phyloP scores from a whole-genome alignment of 2,888 invertebrate genomes.

The Hartigia nigra region DNA sequence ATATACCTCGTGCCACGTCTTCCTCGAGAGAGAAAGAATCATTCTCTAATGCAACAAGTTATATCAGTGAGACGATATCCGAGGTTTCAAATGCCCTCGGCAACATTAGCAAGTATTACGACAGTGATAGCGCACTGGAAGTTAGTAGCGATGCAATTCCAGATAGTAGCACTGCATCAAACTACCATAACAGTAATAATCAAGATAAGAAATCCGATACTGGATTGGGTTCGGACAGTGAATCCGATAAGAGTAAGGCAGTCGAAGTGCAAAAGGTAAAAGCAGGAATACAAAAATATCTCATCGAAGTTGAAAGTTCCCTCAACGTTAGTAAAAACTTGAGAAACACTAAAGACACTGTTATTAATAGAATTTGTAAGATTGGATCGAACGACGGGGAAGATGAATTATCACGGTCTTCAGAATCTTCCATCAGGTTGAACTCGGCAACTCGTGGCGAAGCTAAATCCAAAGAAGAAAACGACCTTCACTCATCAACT shows the following conservation, averaged over 20 bases:
- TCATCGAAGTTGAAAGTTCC: neutral
- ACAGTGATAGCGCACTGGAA: slow-evolving; percentile 16
- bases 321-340: neutral
- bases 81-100: slow-evolving; percentile 16
- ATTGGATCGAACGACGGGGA: neutral
- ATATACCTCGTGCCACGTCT: slow-evolving; percentile 12
- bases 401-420: neutral
- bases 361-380: neutral
- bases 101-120: slow-evolving; percentile 22
- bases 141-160: slow-evolving; percentile 1
- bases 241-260: neutral
- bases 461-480: neutral
- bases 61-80: slow-evolving; percentile 15
- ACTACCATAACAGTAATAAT: neutral
- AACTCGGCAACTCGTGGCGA: neutral
- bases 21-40: slow-evolving; percentile 17
- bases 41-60: slow-evolving; percentile 15
- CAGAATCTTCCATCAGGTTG: neutral
- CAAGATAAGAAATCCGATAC: neutral
- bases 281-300: neutral
- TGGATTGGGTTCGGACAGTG: neutral
- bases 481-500: neutral
- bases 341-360: neutral
- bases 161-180: slow-evolving; percentile 1
- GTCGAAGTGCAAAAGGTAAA: neutral